phyloP scores from a whole-genome alignment of 2,888 invertebrate species.

The Agelastica alni region DNA sequence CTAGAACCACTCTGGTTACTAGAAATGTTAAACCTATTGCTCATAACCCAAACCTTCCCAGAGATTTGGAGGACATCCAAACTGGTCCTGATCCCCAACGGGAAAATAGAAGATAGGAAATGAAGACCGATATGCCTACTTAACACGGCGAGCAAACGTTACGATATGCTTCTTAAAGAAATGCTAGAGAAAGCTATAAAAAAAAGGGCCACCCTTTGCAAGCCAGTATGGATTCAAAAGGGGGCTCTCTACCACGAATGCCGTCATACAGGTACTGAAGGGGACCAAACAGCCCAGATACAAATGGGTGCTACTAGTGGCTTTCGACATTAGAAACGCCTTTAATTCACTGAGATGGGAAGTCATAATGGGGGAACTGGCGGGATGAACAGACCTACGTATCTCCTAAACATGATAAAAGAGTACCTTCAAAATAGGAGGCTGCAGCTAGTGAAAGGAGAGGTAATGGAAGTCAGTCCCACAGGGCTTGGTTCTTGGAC shows the following conservation, averaged over 20 bases:
- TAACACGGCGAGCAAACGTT: conserved; percentile 20
- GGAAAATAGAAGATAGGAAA: no score
- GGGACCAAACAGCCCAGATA: not conserved
- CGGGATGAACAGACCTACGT: not conserved
- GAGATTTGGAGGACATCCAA: no score
- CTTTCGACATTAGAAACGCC: conserved; percentile 23
- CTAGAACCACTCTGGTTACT: no score
- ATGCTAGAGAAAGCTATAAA: not conserved
- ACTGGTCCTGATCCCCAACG: no score
- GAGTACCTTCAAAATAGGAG: conserved; percentile 5
- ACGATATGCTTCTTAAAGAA: conserved; percentile 20
- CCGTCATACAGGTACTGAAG: conserved; percentile 11
- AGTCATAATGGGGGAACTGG: conserved; percentile 1
- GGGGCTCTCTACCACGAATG: conserved; percentile 11
- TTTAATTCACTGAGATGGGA: conserved; percentile 25
- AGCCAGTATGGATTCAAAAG: conserved; percentile 27
- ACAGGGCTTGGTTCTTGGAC: conserved; percentile 13
- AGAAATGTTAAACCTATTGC: no score
- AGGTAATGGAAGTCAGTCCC: not conserved
- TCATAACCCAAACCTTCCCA: no score
- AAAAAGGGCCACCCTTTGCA: no score
- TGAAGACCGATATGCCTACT: conserved; percentile 31
- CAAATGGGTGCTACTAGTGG: not conserved
- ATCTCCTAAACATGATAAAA: conserved; percentile 1
- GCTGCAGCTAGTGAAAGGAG: no score